Evolutionary conservation across 1,140 invertebrate species (phyloP), one percentile per base, ranked within the genome.

Genomic region (Oreohelix idahoensis): DNA sequence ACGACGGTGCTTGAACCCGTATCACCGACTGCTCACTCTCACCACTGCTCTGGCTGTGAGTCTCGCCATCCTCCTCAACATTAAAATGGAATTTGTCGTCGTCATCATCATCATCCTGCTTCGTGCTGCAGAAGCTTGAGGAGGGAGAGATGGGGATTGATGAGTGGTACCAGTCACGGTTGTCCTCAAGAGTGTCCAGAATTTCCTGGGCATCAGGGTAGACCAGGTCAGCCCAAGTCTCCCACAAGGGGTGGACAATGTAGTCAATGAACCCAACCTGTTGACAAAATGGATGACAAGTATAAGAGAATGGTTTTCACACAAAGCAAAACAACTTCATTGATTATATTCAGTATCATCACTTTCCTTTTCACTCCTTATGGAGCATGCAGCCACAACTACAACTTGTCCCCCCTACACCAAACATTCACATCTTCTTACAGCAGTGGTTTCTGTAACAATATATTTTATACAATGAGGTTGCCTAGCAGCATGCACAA

Each of bases 231-330:
- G 97, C 98, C 98, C 98, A 99, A 5, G 98, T 99, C 92, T 99
- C 98, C 97, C 98, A 99, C 32, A 99, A 93, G 13, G 98, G 98
- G 94, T 99, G 98, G 5, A 99, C 98, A 90, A 99, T 99, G 92
- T 99, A 99, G 93, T 99, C 98, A 90, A 99, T 99, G 92, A 99
- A 99, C 85, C 98, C 98, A 89, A 99, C 98, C 95, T 97, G 93
- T 66, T 29, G 63, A 66, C 29, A 66, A 66, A 58, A 66, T 35
- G 23, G 20, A 66, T 5, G 29, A 23, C 2, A 17, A 66, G 11
- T 66, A n/a, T 66, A 66, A 36, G 32, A 36, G 39, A n/a, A n/a
- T n/a, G n/a, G n/a, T n/a, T n/a, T n/a, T n/a, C n/a, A n/a, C n/a
- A n/a, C n/a, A n/a, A n/a, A n/a, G n/a, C n/a, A n/a, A n/a, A n/a